Conservation (phyloP, 2,113 vertebrate species). For the Boulengerochromis microlepis region DNA sequence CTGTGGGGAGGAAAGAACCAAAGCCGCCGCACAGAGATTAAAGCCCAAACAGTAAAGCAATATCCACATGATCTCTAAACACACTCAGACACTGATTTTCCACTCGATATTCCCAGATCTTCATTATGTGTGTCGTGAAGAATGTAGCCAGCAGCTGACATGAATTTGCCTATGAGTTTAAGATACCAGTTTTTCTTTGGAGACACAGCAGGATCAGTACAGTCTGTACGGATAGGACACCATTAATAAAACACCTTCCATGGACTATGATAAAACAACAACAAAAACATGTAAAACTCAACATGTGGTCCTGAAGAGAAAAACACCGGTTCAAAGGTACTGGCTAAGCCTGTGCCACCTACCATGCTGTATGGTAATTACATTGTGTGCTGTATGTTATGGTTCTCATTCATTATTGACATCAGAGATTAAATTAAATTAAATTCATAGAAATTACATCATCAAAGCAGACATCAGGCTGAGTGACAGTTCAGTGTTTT, state of each 20-base stretch:
- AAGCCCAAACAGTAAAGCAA: not conserved
- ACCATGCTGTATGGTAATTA: not conserved
- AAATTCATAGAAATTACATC: not conserved
- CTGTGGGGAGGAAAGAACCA: not conserved
- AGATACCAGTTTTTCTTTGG: not conserved
- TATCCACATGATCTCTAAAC: not conserved
- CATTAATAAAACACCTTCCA: not conserved
- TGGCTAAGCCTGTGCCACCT: not conserved
- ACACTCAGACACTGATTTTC: not conserved
- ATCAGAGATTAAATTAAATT: not conserved
- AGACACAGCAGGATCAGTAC: not conserved
- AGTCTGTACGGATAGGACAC: not conserved
- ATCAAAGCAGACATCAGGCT: not conserved
- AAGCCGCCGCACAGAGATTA: slow-evolving; percentile 2
- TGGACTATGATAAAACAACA: not conserved
- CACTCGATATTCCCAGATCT: not conserved
- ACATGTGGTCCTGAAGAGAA: not conserved
- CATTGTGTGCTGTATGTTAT: not conserved
- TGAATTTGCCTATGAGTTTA: slow-evolving; percentile 1
- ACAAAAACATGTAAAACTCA: not conserved
- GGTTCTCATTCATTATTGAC: not conserved
- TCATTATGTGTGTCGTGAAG: not conserved
- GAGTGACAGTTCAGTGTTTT: not conserved
- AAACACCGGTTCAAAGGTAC: not conserved
- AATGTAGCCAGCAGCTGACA: not conserved